Base-by-base conservation (phyloP, 2,888 invertebrate species). In the Sarcophaga rosellei region DNA sequence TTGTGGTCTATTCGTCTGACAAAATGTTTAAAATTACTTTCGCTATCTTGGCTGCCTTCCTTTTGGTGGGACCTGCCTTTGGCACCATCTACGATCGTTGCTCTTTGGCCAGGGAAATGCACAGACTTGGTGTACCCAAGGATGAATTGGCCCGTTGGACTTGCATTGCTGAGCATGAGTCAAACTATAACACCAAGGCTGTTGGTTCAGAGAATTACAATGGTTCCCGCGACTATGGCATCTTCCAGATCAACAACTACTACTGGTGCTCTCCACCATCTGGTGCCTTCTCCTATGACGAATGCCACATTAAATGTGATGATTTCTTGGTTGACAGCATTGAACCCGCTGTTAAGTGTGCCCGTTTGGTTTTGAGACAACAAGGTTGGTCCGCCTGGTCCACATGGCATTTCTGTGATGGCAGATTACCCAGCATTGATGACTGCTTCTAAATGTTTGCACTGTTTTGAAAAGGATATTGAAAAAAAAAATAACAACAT, bases 191-290 rank as follows among this genome's bases (percentile, higher is more conserved):
- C n/a, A 94, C 94, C 0, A 87, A 92, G 53, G 92, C 91, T 4
- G 90, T 92, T n/a, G 93, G 94, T 1, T 91, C 89, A 5, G 88
- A 91, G 0, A 94, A 94, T 89, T 87, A 86, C 1, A 93, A 94
- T 88, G 94, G 94, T 0, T 90, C 91, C 23, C 88, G 88, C 6
- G 92, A 93, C 85, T 92, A 88, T 61, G 35, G 35, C 35, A 35
- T 35, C 35, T 35, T 35, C 35, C 35, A 35, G 35, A 35, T 35
- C 35, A 35, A 90, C 89, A 65, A 88, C 90, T 86, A 86, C 44
- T 90, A 89, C 77, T 91, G 91, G 91, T 91, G 91, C 61, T 66
- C 85, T 3, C 84, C 86, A 25, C 53, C 81, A 4, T 81, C 78
- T 23, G 85, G 88, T 20, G 77, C 78, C 1, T 87, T 80, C 35